Evolutionary conservation across 2,797 vertebrate genomes (phyloP).

Genomic region (Poliocrania exsul): DNA sequence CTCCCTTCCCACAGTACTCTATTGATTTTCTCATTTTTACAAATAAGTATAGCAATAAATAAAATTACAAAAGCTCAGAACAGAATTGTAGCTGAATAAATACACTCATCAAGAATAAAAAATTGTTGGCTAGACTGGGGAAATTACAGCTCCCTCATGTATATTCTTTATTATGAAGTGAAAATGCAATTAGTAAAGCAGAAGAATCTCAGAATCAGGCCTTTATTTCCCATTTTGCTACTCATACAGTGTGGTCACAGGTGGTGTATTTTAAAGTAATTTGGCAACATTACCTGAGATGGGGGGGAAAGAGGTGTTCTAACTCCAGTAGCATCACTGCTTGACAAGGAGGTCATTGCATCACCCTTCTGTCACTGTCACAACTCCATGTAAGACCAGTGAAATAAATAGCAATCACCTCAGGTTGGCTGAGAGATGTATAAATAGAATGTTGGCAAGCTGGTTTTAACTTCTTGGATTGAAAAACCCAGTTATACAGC

Average conservation of each 20-base stretch:
- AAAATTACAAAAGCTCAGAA: slow-evolving; percentile 48
- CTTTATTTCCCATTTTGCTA: neutral
- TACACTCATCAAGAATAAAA: slow-evolving; percentile 51
- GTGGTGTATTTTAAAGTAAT: neutral
- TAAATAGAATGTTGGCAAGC: neutral
- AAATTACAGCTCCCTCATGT: slow-evolving; percentile 37
- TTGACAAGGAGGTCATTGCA: neutral
- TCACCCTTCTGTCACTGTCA: neutral
- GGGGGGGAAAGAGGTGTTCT: neutral
- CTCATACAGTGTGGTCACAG: neutral
- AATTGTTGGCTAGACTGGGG: neutral
- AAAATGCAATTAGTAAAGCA: slow-evolving; percentile 50
- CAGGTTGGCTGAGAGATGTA: neutral
- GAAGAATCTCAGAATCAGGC: neutral
- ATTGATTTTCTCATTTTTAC: slow-evolving; percentile 66
- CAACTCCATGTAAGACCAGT: neutral
- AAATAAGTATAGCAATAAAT: slow-evolving; percentile 66
- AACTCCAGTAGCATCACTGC: neutral
- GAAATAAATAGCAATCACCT: neutral
- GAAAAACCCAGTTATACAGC: neutral
- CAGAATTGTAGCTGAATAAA: slow-evolving; percentile 47
- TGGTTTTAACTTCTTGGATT: neutral
- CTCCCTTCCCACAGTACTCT: slow-evolving; percentile 25
- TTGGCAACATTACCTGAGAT: neutral
- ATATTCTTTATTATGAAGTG: slow-evolving; percentile 21